Evolutionary conservation across 2,888 invertebrate genomes (phyloP), one percentile per base, ranked within the genome.

Genomic region (Bellardia bayeri): DNA sequence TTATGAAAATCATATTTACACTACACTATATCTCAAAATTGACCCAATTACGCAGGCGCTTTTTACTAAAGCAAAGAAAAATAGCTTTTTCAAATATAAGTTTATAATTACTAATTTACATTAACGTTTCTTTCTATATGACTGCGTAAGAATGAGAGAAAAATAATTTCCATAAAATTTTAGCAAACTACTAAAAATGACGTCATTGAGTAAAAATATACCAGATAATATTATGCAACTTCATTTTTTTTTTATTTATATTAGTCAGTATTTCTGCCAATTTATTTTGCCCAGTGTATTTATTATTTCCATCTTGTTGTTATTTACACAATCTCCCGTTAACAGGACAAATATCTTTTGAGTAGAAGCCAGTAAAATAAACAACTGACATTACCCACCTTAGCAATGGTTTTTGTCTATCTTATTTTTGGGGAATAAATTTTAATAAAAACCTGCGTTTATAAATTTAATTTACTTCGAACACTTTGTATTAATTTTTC

Each of bases 1-100:
- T 71, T 64, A 11, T 42, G n/a, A 49, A 51, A 51, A 51, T 40
- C 51, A 13, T 45, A 45, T 45, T 56, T 45, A 66, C 23, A 42
- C 14, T 58, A 64, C 63, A 42, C 54, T 56, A 23, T 23, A 23
- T 37, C 13, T 40, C 45, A 23, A 37, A 33, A 56, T 23, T 76
- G 40, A 80, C 11, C 49, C 63, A 54, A 69, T 63, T 76, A 81
- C 75, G 75, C 81, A 81, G 71, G 74, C 85, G 84, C 84, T 66
- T 51, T 64, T 40, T 23, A 13, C 11, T 23, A 54, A 40, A 7
- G 40, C 13, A 42, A 23, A 42, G 42, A 45, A 66, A 42, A 66
- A 64, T 16, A 58, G 14, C 45, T 16, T 16, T 16, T 42, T 11
- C 11, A 45, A 11, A 42, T n/a, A 51, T 7, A 82, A 5, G 51